Evolutionary conservation across 2,797 vertebrate species (phyloP).

Genomic region (Pampus argenteus): DNA sequence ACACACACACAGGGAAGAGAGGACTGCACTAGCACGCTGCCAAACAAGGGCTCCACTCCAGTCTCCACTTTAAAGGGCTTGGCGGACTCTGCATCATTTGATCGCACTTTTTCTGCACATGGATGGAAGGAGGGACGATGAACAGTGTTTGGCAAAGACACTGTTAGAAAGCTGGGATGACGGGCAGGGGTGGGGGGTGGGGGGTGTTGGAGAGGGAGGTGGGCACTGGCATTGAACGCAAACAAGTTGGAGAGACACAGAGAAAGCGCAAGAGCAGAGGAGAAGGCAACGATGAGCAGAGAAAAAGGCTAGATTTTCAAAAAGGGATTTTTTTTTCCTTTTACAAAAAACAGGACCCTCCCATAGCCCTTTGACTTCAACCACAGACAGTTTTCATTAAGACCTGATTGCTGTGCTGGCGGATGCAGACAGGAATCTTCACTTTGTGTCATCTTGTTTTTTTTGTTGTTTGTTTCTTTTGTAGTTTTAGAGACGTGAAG

Average conservation of each 20-base stretch:
- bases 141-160: constrained; percentile 38
- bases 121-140: constrained; percentile 51
- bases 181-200: neutral
- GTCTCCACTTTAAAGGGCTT: constrained; percentile 81
- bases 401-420: constrained; percentile 73
- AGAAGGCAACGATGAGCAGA: constrained; percentile 84
- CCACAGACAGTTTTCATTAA: constrained; percentile 65
- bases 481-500: constrained; percentile 58
- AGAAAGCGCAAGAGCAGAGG: constrained; percentile 73
- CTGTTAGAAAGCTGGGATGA: constrained; percentile 30
- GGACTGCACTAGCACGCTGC: constrained; percentile 61
- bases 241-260: constrained; percentile 48
- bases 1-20: constrained; percentile 36
- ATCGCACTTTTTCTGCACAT: constrained; percentile 66
- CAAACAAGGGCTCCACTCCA: constrained; percentile 63
- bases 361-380: constrained; percentile 85
- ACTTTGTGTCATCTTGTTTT: constrained; percentile 43
- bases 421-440: constrained; percentile 63
- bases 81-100: constrained; percentile 66
- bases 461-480: constrained; percentile 23
- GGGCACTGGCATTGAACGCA: constrained; percentile 30
- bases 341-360: constrained; percentile 79
- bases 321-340: constrained; percentile 51
- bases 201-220: neutral
- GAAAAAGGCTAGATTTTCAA: constrained; percentile 78